A percentile compares a stretch with the other conserved stretches of the same genome.
Evolutionary conservation across 2,797 vertebrate species (phyloP).

Genomic region (Parotocinclus haroldoi): DNA sequence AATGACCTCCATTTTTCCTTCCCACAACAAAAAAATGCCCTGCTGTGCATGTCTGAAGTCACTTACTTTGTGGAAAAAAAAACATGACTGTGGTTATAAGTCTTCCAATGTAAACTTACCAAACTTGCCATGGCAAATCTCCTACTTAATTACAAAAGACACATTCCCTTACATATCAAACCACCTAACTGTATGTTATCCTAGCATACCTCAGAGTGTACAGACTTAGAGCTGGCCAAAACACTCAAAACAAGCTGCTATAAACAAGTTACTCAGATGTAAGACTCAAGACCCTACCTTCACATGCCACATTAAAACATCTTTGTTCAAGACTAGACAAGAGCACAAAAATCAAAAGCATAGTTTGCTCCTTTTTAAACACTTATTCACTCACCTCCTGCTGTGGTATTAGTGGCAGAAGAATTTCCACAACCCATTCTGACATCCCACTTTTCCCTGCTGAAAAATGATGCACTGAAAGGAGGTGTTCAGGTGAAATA

Average conservation of each 20-base stretch:
- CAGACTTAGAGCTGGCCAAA: not conserved
- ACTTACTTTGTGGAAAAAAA: too few relatives aligned
- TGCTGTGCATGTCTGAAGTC: too few relatives aligned
- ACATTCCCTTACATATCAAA: conserved; percentile 1
- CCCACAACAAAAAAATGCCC: too few relatives aligned
- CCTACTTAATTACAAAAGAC: not conserved
- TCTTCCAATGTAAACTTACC: too few relatives aligned
- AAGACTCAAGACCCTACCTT: not conserved
- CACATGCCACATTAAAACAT: conserved; percentile 12
- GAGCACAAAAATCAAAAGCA: too few relatives aligned
- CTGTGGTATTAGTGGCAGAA: conserved; percentile 72
- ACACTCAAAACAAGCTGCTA: not conserved
- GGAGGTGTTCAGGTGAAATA: not conserved
- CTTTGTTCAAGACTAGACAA: too few relatives aligned
- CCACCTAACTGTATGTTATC: not conserved
- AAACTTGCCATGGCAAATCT: too few relatives aligned
- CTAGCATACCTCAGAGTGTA: not conserved
- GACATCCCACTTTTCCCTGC: conserved; percentile 62
- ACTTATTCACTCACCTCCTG: conserved; percentile 65
- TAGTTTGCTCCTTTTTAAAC: not conserved
- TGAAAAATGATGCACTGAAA: conserved; percentile 34
- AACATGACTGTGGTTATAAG: too few relatives aligned
- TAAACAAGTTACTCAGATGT: not conserved
- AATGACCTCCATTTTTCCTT: too few relatives aligned
- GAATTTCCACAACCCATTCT: conserved; percentile 83